These are phyloP conservation scores for Heterodera schachtii DNA, from an alignment of 1,140 invertebrate species.

Conservation along the genomic window DNA sequence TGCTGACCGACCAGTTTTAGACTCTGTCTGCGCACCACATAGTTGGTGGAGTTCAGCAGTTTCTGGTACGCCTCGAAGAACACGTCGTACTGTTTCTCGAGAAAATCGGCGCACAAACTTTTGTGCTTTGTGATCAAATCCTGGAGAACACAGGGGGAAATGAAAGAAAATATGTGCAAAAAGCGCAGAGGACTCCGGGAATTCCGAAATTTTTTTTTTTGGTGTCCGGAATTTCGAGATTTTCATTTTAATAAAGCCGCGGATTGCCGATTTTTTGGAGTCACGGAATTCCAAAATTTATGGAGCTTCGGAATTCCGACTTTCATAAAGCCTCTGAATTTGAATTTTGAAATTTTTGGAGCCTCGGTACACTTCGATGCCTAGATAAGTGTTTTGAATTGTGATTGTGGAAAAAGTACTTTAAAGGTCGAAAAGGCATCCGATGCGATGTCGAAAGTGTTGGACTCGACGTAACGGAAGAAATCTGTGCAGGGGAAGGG, in stretches of 20 bases:
- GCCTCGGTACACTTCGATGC: too few species aligned
- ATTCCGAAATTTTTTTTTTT: too few species aligned
- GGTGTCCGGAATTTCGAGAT: too few species aligned
- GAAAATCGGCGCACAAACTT: constrained; percentile 92
- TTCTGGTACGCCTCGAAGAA: constrained; percentile 95
- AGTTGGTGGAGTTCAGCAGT: constrained; percentile 96
- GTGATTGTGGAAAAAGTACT: too few species aligned
- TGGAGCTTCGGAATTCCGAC: too few species aligned
- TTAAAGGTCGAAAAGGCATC: constrained; percentile 99
- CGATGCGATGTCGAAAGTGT: constrained; percentile 99
- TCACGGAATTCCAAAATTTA: too few species aligned
- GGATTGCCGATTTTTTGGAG: too few species aligned
- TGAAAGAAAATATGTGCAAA: constrained; percentile 32
- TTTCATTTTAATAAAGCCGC: too few species aligned
- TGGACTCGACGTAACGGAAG: constrained; percentile 98
- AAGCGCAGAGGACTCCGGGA: too few species aligned
- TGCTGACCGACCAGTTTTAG: constrained; percentile 65
- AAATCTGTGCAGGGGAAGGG: constrained; percentile 74
- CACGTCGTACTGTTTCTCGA: constrained; percentile 97
- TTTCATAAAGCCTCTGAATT: too few species aligned
- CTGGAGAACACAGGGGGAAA: constrained; percentile 70
- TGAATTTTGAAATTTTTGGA: too few species aligned
- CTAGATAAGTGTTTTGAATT: too few species aligned
- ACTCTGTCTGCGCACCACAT: constrained; percentile 87
- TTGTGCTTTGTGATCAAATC: constrained; percentile 98